Conservation (phyloP, 2,113 vertebrate species). For the Mesocricetus auratus region DNA sequence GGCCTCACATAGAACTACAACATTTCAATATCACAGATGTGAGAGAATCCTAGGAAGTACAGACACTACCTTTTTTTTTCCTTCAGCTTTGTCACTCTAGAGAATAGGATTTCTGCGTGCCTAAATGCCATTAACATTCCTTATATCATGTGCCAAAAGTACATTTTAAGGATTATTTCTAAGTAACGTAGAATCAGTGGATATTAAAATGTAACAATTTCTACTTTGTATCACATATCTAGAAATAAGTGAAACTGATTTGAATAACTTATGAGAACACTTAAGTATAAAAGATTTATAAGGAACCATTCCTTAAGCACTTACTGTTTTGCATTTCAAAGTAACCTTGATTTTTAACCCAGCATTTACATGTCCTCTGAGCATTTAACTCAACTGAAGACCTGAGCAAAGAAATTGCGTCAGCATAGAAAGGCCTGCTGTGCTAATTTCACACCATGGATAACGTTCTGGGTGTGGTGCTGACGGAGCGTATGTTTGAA, state of each 20-base stretch:
- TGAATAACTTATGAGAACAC: constrained; percentile 34
- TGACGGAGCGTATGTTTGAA: constrained; percentile 66
- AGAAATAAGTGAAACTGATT: constrained; percentile 49
- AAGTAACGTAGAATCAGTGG: background rate
- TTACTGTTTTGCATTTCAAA: constrained; percentile 30
- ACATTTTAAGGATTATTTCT: constrained; percentile 21
- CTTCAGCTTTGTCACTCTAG: background rate
- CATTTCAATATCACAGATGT: background rate
- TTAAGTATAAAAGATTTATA: constrained; percentile 39
- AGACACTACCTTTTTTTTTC: background rate
- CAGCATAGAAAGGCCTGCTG: background rate
- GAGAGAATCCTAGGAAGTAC: background rate
- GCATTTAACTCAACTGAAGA: background rate
- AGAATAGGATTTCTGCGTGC: background rate
- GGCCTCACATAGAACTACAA: background rate
- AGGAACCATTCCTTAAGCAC: constrained; percentile 32
- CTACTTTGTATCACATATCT: background rate
- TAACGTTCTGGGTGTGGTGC: constrained; percentile 76
- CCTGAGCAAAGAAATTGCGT: background rate
- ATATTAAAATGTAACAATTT: constrained; percentile 34
- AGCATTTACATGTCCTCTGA: constrained; percentile 71
- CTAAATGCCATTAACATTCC: constrained; percentile 1
- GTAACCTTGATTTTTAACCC: constrained; percentile 49
- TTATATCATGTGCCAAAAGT: background rate
- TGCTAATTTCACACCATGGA: constrained; percentile 64